Conservation (phyloP, 2,113 vertebrate species). For the Zeus faber region DNA sequence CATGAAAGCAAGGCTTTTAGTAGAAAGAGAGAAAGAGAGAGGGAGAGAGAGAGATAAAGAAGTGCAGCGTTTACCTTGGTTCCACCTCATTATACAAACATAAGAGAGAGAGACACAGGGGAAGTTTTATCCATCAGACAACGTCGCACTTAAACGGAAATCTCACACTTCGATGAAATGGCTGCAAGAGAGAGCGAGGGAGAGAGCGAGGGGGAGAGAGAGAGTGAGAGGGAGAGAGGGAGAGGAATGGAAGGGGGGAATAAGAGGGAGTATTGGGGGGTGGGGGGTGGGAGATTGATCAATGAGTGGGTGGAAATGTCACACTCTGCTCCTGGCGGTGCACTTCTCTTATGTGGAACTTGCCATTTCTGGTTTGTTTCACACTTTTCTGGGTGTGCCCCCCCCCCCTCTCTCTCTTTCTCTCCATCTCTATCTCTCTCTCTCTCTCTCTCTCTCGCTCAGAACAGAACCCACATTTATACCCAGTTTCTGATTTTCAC, state of each 20-base stretch:
- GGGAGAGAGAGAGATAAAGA: too few relatives aligned
- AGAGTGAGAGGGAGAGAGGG: slow-evolving; percentile 1
- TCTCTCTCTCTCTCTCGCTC: too few relatives aligned
- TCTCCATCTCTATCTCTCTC: too few relatives aligned
- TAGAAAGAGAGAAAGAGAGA: too few relatives aligned
- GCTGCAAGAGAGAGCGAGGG: too few relatives aligned
- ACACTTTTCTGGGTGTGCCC: slow-evolving; percentile 26
- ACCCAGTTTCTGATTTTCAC: too few relatives aligned
- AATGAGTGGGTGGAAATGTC: slow-evolving; percentile 58
- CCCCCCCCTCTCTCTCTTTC: too few relatives aligned
- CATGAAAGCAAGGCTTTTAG: too few relatives aligned
- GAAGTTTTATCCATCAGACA: too few relatives aligned
- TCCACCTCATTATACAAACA: slow-evolving; percentile 35
- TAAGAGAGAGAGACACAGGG: slow-evolving; percentile 25
- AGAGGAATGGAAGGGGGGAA: background rate
- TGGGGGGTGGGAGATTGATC: slow-evolving; percentile 50
- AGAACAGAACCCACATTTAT: too few relatives aligned
- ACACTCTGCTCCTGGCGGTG: slow-evolving; percentile 44
- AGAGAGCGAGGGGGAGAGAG: background rate
- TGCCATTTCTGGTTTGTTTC: slow-evolving; percentile 43
- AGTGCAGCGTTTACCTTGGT: slow-evolving; percentile 41
- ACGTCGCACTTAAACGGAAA: too few relatives aligned
- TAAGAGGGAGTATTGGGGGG: background rate
- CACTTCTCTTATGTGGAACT: slow-evolving; percentile 48
- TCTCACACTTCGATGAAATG: too few relatives aligned